Conservation (phyloP, 2,113 vertebrate species). For the Notechis scutatus region DNA sequence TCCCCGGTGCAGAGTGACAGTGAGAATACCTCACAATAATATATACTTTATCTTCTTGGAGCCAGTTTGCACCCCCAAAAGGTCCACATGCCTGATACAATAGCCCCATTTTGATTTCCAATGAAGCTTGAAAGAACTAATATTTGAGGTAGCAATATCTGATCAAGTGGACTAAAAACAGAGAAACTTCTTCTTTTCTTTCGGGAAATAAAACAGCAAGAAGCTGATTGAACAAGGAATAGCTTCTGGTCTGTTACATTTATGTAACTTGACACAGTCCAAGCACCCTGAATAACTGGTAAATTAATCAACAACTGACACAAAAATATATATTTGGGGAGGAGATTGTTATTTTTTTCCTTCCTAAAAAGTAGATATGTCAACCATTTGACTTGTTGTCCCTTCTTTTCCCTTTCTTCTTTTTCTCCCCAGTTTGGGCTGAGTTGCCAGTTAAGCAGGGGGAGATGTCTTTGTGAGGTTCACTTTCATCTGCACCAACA, state of each 20-base stretch:
- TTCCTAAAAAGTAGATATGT: not conserved
- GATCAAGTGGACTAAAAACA: not conserved
- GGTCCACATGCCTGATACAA: not conserved
- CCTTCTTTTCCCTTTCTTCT: not conserved
- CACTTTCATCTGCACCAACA: not conserved
- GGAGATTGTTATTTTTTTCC: not conserved
- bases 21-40: too few relatives aligned
- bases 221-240: not conserved
- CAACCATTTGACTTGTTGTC: not conserved
- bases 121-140: not conserved
- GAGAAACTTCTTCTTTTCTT: too few relatives aligned
- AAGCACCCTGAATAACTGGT: not conserved
- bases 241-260: not conserved
- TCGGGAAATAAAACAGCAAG: not conserved
- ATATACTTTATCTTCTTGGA: too few relatives aligned
- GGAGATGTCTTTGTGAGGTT: not conserved
- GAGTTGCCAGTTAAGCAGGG: not conserved
- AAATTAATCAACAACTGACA: not conserved
- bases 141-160: not conserved
- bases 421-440: not conserved
- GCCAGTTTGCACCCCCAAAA: not conserved
- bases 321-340: not conserved
- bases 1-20: too few relatives aligned
- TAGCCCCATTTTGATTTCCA: not conserved
- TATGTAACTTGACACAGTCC: not conserved